Evolutionary conservation across 2,888 invertebrate species (phyloP).

Genomic region (Drosophila picticornis): DNA sequence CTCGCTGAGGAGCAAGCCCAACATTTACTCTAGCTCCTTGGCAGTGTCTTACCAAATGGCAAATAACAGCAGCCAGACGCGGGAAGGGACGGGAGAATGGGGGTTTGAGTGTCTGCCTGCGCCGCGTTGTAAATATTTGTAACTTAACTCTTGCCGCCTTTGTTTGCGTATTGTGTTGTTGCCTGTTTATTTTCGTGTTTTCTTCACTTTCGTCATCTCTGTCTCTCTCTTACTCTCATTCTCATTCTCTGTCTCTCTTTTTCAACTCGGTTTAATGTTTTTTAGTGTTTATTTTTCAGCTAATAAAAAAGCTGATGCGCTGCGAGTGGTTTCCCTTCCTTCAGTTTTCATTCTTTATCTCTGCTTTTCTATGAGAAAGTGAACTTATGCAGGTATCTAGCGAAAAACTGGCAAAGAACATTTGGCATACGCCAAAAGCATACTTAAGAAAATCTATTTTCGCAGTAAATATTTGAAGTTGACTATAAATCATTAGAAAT

Average conservation of each 20-base stretch:
- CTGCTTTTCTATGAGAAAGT: conserved; percentile 30
- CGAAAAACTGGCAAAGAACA: conserved; percentile 56
- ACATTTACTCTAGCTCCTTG: conserved; percentile 55
- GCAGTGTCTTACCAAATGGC: conserved; percentile 61
- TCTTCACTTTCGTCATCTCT: conserved; percentile 6
- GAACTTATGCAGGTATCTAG: conserved; percentile 41
- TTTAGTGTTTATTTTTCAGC: conserved; percentile 65
- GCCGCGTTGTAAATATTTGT: conserved; percentile 76
- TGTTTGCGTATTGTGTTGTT: conserved; percentile 65
- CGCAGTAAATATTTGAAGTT: background rate
- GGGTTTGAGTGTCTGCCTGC: conserved; percentile 28
- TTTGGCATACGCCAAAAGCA: conserved; percentile 19
- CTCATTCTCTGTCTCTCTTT: background rate
- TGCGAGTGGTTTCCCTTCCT: conserved; percentile 35
- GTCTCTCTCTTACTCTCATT: background rate
- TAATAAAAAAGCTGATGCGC: conserved; percentile 76
- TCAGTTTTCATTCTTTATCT: conserved; percentile 4
- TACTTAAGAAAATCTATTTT: background rate
- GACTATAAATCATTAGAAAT: too few relatives aligned
- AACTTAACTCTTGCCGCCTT: conserved; percentile 74
- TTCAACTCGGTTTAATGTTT: conserved; percentile 2
- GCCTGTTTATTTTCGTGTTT: conserved; percentile 70
- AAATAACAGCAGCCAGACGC: conserved; percentile 44
- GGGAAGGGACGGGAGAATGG: background rate
- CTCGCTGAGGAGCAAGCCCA: conserved; percentile 33